Evolutionary conservation across 2,888 invertebrate genomes (phyloP).

Genomic region (Seira ritae): DNA sequence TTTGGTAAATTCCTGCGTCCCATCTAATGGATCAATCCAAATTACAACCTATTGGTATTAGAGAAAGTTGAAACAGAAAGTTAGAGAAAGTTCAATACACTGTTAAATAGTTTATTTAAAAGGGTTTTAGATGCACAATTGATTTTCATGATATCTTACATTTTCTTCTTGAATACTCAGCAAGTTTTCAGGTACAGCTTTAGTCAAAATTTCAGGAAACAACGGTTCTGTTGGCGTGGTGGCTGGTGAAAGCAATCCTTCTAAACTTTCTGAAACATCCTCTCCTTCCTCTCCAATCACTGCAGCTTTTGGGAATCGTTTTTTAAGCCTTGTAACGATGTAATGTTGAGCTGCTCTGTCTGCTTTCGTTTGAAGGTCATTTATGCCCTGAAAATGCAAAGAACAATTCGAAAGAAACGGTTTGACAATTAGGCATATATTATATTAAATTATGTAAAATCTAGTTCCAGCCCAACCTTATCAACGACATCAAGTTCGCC

Average conservation of each 20-base stretch:
- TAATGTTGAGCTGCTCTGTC: conserved; percentile 96
- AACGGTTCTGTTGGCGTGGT: conserved; percentile 75
- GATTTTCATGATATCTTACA: conserved; percentile 74
- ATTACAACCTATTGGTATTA: conserved; percentile 81
- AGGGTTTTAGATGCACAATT: no score
- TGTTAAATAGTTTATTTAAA: conserved; percentile 10
- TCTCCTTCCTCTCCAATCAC: conserved; percentile 94
- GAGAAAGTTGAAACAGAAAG: no score
- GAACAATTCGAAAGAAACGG: not conserved
- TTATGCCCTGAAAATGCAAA: conserved; percentile 81
- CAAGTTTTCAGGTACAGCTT: conserved; percentile 66
- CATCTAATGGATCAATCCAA: conserved; percentile 99
- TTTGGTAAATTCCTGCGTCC: conserved; percentile 98
- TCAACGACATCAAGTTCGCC: conserved; percentile 95
- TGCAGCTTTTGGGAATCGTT: conserved; percentile 87
- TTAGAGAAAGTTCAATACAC: no score
- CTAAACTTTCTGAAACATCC: conserved; percentile 75
- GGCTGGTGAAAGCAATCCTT: conserved; percentile 64
- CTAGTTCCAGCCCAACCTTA: conserved; percentile 81
- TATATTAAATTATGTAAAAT: conserved; percentile 20
- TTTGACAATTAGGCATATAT: not conserved
- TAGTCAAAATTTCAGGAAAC: conserved; percentile 83
- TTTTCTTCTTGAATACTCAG: conserved; percentile 83
- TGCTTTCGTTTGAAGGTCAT: conserved; percentile 98
- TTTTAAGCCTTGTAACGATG: conserved; percentile 90